A percentile compares a stretch with the other conserved stretches of the same genome.
Evolutionary conservation across 2,888 invertebrate species (phyloP).

Genomic region (Tetanocera ferruginea): DNA sequence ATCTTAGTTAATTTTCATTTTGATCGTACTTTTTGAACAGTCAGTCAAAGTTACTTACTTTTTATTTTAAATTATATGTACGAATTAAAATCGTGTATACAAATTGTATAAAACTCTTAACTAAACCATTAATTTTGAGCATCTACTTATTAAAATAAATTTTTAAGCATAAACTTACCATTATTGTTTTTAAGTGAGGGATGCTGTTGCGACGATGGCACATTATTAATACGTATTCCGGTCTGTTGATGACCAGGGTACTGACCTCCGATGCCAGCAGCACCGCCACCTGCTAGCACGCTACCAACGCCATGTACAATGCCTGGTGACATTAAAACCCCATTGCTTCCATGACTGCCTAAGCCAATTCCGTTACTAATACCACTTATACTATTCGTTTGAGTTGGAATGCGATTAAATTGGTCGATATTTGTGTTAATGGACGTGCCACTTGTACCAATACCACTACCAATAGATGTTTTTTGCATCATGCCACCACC

Average conservation of each 20-base stretch:
- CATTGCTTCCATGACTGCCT: slow-evolving; percentile 51
- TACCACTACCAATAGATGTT: slow-evolving; percentile 53
- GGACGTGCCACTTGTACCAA: slow-evolving; percentile 59
- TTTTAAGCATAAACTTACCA: slow-evolving; percentile 52
- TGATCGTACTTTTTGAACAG: no score
- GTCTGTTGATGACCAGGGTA: slow-evolving; percentile 60
- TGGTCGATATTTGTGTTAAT: slow-evolving; percentile 69
- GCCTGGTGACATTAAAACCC: slow-evolving; percentile 57
- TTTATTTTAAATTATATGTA: no score
- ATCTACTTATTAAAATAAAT: slow-evolving; percentile 3
- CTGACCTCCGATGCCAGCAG: slow-evolving; percentile 49
- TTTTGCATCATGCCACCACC: slow-evolving; percentile 53
- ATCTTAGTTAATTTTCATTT: no score
- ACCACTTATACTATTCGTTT: slow-evolving; percentile 58
- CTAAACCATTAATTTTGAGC: no score
- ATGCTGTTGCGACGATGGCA: slow-evolving; percentile 66
- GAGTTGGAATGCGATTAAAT: slow-evolving; percentile 67
- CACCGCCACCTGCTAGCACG: slow-evolving; percentile 58
- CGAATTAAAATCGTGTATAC: no score
- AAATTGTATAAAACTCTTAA: no score
- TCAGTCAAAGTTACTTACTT: no score
- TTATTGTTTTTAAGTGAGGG: slow-evolving; percentile 62
- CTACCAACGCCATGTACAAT: slow-evolving; percentile 59
- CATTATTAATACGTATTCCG: slow-evolving; percentile 68
- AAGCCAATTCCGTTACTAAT: slow-evolving; percentile 53